Conservation (phyloP, 2,888 invertebrate species). For the Subacronicta megacephala region DNA sequence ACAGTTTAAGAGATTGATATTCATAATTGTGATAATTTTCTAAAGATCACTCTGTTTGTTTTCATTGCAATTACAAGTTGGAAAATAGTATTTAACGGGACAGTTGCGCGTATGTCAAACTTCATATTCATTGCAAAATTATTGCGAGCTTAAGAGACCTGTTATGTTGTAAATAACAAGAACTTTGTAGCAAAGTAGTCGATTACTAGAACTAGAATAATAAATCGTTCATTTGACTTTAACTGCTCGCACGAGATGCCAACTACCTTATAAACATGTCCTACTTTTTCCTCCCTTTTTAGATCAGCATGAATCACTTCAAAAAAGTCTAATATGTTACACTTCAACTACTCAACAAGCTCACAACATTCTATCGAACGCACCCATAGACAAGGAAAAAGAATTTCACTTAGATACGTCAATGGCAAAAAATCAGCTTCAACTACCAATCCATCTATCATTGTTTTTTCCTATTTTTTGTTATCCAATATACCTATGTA, state of each 20-base stretch:
- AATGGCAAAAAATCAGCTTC: slow-evolving; percentile 33
- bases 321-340: slow-evolving; percentile 51
- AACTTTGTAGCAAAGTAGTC: slow-evolving; percentile 24
- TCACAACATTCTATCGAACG: slow-evolving; percentile 42
- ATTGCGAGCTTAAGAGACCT: slow-evolving; percentile 21
- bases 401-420: slow-evolving; percentile 23
- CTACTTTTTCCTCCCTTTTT: slow-evolving; percentile 40
- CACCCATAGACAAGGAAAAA: slow-evolving; percentile 39
- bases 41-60: not conserved
- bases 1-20: no score
- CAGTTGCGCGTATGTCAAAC: slow-evolving; percentile 27
- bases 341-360: slow-evolving; percentile 52
- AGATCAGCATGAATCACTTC: slow-evolving; percentile 40
- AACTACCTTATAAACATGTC: slow-evolving; percentile 50
- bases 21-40: no score
- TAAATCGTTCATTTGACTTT: slow-evolving; percentile 45
- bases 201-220: slow-evolving; percentile 41
- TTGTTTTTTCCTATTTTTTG: slow-evolving; percentile 40
- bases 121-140: slow-evolving; percentile 19
- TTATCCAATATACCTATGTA: slow-evolving; percentile 42
- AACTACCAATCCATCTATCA: slow-evolving; percentile 52
- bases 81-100: slow-evolving; percentile 4
- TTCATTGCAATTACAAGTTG: not conserved
- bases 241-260: slow-evolving; percentile 42
- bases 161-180: slow-evolving; percentile 23